Evolutionary conservation across 2,888 invertebrate species (phyloP), one percentile per base, ranked within the genome.

Genomic region (Caenorhabditis becei): DNA sequence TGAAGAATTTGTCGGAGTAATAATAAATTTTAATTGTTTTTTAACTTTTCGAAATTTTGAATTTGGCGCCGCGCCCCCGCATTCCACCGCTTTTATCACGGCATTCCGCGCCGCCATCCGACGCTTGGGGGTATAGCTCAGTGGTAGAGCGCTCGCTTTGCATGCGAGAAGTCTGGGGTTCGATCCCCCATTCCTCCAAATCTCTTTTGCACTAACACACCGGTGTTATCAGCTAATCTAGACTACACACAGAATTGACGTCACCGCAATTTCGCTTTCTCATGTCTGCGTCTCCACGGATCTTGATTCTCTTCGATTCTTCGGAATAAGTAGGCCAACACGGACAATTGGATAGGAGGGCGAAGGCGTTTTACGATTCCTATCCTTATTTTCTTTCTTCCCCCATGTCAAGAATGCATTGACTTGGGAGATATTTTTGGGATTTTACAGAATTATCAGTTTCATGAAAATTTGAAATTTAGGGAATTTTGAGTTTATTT

Each of bases 91-190:
- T 10, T 32, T 32, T 10, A 32, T 32, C 32, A 32, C 10, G 10
- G 32, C 32, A 4, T 7, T 32, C 10, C 5, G 5, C 4, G 32
- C 32, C 32, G 32, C 32, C 10, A 10, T 41, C 14, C 41, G 41
- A n/a, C n/a, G n/a, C n/a, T 18, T 47, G 77, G 72, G 74, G 75
- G 75, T 72, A 69, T 72, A 69, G 87, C 88, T 88, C 87, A 86
- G 88, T 77, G 88, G 87, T 88, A 87, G 87, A 88, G 88, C 87
- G 88, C 88, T 86, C 88, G 85, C 88, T 88, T 88, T 83, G 88
- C 88, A 87, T 88, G 88, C 80, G 88, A 86, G 88, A 88, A 85
- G 87, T 84, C 88, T 81, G 86, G 87, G 87, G 87, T 87, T 87
- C 88, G 82, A 88, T 85, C 82, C 88, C 87, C 87, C 86, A 84